Conservation (phyloP, 1,140 invertebrate genomes). For the Drosophila auraria region DNA sequence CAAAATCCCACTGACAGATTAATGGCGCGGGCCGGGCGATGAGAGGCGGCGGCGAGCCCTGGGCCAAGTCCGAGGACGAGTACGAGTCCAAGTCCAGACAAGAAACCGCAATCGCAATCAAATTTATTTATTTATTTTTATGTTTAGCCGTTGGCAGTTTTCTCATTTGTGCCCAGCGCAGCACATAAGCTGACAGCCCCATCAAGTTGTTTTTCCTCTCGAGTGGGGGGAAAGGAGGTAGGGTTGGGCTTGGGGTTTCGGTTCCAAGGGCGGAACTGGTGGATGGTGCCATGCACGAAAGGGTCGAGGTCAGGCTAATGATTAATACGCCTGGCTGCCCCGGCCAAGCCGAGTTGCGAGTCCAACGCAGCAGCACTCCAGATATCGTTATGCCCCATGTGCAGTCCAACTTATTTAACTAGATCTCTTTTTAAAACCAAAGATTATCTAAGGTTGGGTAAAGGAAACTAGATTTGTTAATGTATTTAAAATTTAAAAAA, state of each 20-base stretch:
- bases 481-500: background rate
- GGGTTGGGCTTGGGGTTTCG: background rate
- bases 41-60: background rate
- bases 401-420: background rate
- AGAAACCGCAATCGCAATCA: constrained; percentile 73
- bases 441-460: background rate
- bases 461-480: background rate
- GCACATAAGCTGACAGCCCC: constrained; percentile 64
- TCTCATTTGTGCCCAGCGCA: constrained; percentile 72
- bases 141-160: constrained; percentile 73
- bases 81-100: constrained; percentile 47
- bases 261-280: background rate
- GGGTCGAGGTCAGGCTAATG: constrained; percentile 78
- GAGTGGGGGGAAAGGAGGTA: background rate
- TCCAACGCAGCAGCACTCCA: constrained; percentile 7
- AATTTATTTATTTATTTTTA: constrained; percentile 82
- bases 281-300: constrained; percentile 32
- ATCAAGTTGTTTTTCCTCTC: constrained; percentile 31
- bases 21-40: constrained; percentile 55
- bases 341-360: constrained; percentile 20
- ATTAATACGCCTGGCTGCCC: constrained; percentile 63
- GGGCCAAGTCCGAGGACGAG: constrained; percentile 5
- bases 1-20: constrained; percentile 65
- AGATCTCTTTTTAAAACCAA: background rate
- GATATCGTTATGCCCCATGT: constrained; percentile 4